Base-by-base conservation (phyloP, 2,113 vertebrate genomes). In the Odobenus rosmarus region DNA sequence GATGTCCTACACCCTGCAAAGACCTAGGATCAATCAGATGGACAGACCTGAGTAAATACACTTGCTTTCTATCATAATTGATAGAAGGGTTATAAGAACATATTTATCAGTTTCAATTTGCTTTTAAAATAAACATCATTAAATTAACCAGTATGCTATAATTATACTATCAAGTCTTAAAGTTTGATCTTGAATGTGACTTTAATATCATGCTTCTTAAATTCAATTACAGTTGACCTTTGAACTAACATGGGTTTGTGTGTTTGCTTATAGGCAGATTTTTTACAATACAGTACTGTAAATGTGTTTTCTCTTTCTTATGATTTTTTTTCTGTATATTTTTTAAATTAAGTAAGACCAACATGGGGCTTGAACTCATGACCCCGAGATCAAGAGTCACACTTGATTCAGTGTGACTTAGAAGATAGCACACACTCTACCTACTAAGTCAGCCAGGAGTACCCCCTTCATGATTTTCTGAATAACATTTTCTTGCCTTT, bases 41-140 rank as follows among this genome's bases (percentile, higher is more conserved):
- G 49, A 90, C 42, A 80, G 51, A 86, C 19, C 26, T 69, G 33
- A 57, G 49, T 21, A 59, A 33, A 53, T n/a, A 51, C 16, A 26
- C 18, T 82, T 10, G 18, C 23, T 77, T 88, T 87, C 79, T 76
- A 57, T 39, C 12, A n/a, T 33, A 67, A 79, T 1, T 28, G n/a
- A 67, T 18, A 67, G 62, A 79, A 71, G 36, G 36, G 31, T 57
- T 57, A 21, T 82, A 71, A 82, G 57, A 74, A 7, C 28, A n/a
- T 13, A 59, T 69, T 67, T 72, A 19, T 33, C 67, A 71, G 42
- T 42, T 33, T 15, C 7, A 69, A 42, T 81, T 90, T 83, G 81
- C 51, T 90, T 71, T 90, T 53, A 93, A 86, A 74, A 61, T 67
- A 93, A 90, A 42, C 33, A 74, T 74, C 72, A 86, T 79, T 93